Conservation (phyloP, 1,140 invertebrate genomes). For the Saxidomus purpurata region DNA sequence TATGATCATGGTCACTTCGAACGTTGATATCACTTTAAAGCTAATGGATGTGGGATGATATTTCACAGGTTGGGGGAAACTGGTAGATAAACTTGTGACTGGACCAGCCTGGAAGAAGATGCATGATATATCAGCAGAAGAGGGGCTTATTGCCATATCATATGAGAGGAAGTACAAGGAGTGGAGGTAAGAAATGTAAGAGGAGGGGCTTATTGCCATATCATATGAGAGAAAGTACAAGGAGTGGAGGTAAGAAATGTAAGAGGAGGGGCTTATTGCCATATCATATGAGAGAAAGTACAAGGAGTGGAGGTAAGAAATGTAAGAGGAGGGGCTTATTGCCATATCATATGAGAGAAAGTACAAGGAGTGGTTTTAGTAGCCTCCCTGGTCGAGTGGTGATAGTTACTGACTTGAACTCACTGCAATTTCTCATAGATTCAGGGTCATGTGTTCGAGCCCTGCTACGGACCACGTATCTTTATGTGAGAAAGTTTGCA, state of each 20-base stretch:
- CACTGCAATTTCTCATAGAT: no score
- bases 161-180: constrained; percentile 88
- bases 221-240: constrained; percentile 88
- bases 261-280: constrained; percentile 89
- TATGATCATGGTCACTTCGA: no score
- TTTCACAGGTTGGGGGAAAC: constrained; percentile 88
- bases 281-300: constrained; percentile 88
- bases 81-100: constrained; percentile 88
- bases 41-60: no score
- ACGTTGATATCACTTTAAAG: no score
- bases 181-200: constrained; percentile 83
- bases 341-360: constrained; percentile 88
- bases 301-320: constrained; percentile 84
- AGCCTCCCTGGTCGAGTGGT: no score
- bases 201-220: constrained; percentile 89
- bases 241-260: constrained; percentile 83
- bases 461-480: no score
- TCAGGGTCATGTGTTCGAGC: no score
- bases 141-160: constrained; percentile 88
- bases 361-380: constrained; percentile 85
- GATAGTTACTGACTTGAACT: no score
- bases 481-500: no score
- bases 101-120: constrained; percentile 88
- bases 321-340: constrained; percentile 89
- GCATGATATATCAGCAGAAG: constrained; percentile 88